phyloP scores from a whole-genome alignment of 1,140 invertebrate genomes.

The Bombus ignitus region DNA sequence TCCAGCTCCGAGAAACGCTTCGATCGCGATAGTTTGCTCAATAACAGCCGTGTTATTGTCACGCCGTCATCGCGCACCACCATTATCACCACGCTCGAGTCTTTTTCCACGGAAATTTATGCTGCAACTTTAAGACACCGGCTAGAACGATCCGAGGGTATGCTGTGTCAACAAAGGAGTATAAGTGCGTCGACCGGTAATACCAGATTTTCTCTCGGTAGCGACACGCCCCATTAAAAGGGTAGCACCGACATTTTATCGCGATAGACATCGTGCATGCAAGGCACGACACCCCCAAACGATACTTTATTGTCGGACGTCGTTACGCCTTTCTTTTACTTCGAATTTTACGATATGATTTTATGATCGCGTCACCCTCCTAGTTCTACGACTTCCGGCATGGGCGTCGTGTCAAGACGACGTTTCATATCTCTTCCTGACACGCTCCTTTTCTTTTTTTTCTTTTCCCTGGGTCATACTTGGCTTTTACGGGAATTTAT shows the following conservation, averaged over 20 bases:
- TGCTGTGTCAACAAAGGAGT: conserved; percentile 52
- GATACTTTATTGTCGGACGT: conserved; percentile 60
- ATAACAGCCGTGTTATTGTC: conserved; percentile 58
- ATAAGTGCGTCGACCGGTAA: conserved; percentile 31
- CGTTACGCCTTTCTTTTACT: conserved; percentile 63
- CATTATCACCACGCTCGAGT: conserved; percentile 46
- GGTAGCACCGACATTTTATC: conserved; percentile 54
- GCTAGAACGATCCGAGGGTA: conserved; percentile 33
- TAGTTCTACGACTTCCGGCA: neutral
- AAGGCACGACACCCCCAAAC: conserved; percentile 38
- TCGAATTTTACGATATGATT: conserved; percentile 63
- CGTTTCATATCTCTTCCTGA: conserved; percentile 24
- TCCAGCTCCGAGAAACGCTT: neutral
- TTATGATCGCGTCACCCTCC: conserved; percentile 50
- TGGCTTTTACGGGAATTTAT: conserved; percentile 26
- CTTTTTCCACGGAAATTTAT: conserved; percentile 58
- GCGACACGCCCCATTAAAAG: conserved; percentile 56
- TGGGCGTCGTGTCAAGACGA: conserved; percentile 32
- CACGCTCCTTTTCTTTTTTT: neutral
- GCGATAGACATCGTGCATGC: conserved; percentile 51
- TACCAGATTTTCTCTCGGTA: conserved; percentile 53
- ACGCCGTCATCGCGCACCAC: conserved; percentile 35
- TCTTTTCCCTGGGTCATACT: neutral
- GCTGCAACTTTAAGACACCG: conserved; percentile 45
- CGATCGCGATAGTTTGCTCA: conserved; percentile 40